A percentile compares a stretch with the other conserved stretches of the same genome.
Conservation (phyloP, 2,797 vertebrate species). For the Momotus momota region DNA sequence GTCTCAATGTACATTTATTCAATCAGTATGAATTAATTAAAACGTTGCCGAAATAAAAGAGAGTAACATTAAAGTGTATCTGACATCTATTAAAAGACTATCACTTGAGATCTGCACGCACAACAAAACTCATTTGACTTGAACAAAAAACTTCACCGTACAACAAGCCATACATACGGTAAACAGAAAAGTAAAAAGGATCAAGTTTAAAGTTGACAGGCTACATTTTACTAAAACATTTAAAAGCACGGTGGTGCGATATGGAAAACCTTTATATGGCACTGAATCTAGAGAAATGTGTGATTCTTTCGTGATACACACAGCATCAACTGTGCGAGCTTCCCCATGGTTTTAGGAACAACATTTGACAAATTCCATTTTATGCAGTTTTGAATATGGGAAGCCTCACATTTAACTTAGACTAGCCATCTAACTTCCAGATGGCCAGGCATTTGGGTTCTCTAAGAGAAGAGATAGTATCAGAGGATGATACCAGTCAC, state of each 20-base stretch:
- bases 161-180: neutral
- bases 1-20: slow-evolving; percentile 88
- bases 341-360: neutral
- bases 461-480: neutral
- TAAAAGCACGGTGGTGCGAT: neutral
- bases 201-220: neutral
- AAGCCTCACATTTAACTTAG: neutral
- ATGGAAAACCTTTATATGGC: neutral
- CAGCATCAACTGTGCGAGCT: neutral
- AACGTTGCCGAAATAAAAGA: slow-evolving; percentile 86
- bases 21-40: slow-evolving; percentile 90
- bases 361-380: neutral
- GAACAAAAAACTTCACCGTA: slow-evolving; percentile 43
- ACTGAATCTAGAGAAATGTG: neutral
- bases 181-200: neutral
- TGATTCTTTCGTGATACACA: neutral
- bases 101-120: slow-evolving; percentile 77
- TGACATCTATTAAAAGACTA: slow-evolving; percentile 85
- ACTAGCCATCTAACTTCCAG: neutral
- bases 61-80: slow-evolving; percentile 80
- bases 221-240: neutral
- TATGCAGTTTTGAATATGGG: neutral
- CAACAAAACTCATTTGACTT: slow-evolving; percentile 72
- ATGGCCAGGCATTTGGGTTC: neutral
- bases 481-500: neutral